Evolutionary conservation across 2,888 invertebrate genomes (phyloP), one percentile per base, ranked within the genome.

Genomic region (Colletes collaris): DNA sequence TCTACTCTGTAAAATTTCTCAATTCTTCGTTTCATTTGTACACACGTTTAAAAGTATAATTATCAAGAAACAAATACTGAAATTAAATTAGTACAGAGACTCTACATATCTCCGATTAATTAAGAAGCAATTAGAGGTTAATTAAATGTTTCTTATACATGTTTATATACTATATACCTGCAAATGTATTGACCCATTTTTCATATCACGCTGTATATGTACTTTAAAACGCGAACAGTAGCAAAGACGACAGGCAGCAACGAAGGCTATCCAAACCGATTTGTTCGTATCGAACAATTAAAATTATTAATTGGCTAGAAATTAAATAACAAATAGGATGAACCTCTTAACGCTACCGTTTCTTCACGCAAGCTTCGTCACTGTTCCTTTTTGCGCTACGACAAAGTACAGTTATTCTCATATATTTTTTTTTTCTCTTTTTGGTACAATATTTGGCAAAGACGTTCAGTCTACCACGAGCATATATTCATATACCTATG

Each of bases 381-480:
- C 53, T 70, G 55, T 49, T 11, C 27, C 37, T 19, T 49, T 4
- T 37, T 82, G 86, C 82, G 86, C 84, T 85, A 85, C 80, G 85
- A 86, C 87, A 81, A 86, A 49, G 53, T 62, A 72, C 65, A 46
- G n/a, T 63, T 16, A 63, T 49, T n/a, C 40, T 78, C 5, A 27
- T 50, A 37, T 27, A 46, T 35, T 19, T 59, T 53, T 52, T 62
- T 40, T 35, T 44, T 60, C 49, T 73, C 6, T 77, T 81, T 77
- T 73, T 74, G 66, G 64, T 68, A 82, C 69, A 60, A 60, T 74
- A 58, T 70, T 74, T 60, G 78, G 73, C 59, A 59, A 82, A 82
- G 55, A 74, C 65, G 71, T 74, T 52, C 77, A 71, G 81, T 64
- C 81, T 81, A 81, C 68, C 82, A 56, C 68, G 74, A 78, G 75